These are phyloP conservation scores for Syrista parreyssii DNA, from an alignment of 2,888 invertebrate genomes.

Conservation along the genomic window DNA sequence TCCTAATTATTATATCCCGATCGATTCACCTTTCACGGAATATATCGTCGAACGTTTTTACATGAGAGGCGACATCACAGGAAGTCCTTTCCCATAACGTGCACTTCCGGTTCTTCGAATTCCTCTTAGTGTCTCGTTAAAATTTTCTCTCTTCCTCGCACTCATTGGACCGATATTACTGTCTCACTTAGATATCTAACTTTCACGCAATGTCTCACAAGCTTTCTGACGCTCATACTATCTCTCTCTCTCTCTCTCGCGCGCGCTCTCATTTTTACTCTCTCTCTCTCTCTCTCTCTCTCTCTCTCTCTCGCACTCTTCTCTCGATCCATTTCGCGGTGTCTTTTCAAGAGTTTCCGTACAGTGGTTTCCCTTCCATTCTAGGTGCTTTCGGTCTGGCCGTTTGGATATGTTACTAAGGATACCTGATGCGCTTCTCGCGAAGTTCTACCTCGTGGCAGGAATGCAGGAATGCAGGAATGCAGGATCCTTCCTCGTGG, in stretches of 20 bases:
- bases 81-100: neutral
- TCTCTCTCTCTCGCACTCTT: slow-evolving; percentile 31
- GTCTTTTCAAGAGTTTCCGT: neutral
- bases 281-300: slow-evolving; percentile 40
- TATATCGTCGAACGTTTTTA: neutral
- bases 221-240: neutral
- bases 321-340: neutral
- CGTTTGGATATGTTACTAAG: slow-evolving; percentile 60
- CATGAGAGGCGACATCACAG: neutral
- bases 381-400: slow-evolving; percentile 19
- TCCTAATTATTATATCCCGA: neutral
- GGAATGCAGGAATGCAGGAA: slow-evolving; percentile 18
- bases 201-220: neutral
- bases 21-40: neutral
- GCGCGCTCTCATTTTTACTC: slow-evolving; percentile 14
- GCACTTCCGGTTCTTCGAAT: neutral
- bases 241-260: slow-evolving; percentile 29
- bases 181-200: neutral
- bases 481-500: slow-evolving; percentile 13
- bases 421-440: slow-evolving; percentile 59
- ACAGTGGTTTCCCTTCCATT: neutral
- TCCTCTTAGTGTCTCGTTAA: neutral
- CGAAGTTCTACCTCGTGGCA: slow-evolving; percentile 37
- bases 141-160: slow-evolving; percentile 1
- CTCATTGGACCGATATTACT: neutral